Base-by-base conservation (phyloP, 1,140 invertebrate species). In the Macrobrachium rosenbergii region DNA sequence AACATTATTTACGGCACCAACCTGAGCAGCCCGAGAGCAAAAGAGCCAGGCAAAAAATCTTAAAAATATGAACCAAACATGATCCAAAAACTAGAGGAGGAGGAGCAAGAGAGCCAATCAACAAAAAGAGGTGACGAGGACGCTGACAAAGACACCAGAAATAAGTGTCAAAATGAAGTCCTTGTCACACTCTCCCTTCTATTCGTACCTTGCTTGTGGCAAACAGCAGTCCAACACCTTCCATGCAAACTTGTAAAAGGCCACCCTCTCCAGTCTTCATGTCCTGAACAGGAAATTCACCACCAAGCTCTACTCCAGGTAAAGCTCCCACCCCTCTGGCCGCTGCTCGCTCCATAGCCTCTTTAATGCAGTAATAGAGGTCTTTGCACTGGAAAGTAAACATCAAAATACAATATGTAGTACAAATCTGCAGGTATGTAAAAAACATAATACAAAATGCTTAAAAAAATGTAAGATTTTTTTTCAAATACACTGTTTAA, bases 221-320 rank as follows among this genome's bases (percentile, higher is more conserved):
- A 93, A 99, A 99, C 87, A 99, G 95, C 88, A 99, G 95, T 90
- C 98, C 97, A 91, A 99, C 98, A 90, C 99, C 99, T 93, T 99
- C 98, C 95, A 99, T 98, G 94, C 98, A 99, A 90, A 99, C 98
- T 94, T 99, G 98, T 82, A 99, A 95, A 59, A 99, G 94, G 16
- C 99, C 99, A 77, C 99, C 98, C 93, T 99, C 97, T 43, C 98
- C 98, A 5, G 97, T 97, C 90, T 95, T 95, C 93, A 99, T 96
- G 92, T 99, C 98, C 92, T 99, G 97, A 37, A 99, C 97, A 1
- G 98, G 98, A 93, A 99, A 99, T 93, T 99, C 99, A 6, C 99
- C 99, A 19, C 99, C 98, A 19, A 99, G 94, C 92, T 99, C 98
- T 17, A 93, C 92, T 89, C 94, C 95, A 69, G 94, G 93, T 64